Evolutionary conservation across 1,140 invertebrate species (phyloP).

Genomic region (Elymnias hypermnestra): DNA sequence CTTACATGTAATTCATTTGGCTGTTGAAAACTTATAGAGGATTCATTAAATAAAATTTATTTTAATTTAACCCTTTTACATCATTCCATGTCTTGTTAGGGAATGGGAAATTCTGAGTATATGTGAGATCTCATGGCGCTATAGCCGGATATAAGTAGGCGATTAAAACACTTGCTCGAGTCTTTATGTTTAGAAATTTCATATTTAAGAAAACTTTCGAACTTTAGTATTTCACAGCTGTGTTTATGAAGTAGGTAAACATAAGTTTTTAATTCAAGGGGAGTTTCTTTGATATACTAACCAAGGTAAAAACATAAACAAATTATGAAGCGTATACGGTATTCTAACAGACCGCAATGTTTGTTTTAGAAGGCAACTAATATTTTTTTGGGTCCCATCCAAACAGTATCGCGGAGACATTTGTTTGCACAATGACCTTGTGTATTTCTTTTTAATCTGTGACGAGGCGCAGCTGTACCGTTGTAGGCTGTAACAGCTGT

Average conservation of each 20-base stretch:
- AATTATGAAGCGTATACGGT: slow-evolving; percentile 15
- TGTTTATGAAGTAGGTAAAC: slow-evolving; percentile 7
- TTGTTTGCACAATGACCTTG: slow-evolving; percentile 60
- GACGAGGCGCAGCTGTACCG: slow-evolving; percentile 49
- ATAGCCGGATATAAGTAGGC: not conserved
- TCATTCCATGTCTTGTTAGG: too few relatives aligned
- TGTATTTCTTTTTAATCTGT: slow-evolving; percentile 60
- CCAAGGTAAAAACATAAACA: slow-evolving; percentile 12
- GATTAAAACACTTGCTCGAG: not conserved
- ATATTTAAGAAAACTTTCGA: not conserved
- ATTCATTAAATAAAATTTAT: too few relatives aligned
- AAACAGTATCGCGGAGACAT: slow-evolving; percentile 49
- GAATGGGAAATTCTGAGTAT: too few relatives aligned
- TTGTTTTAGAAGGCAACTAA: slow-evolving; percentile 46
- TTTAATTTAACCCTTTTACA: too few relatives aligned
- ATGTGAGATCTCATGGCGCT: too few relatives aligned
- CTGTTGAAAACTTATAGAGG: too few relatives aligned
- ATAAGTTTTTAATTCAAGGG: not conserved
- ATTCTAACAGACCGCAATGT: slow-evolving; percentile 32
- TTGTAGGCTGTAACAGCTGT: slow-evolving; percentile 48
- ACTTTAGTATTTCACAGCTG: not conserved
- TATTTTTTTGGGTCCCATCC: slow-evolving; percentile 41
- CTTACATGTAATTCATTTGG: too few relatives aligned
- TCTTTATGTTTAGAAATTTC: not conserved
- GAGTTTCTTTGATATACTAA: not conserved